Percentiles rank a stretch among this genome's conserved stretches.
Conservation (phyloP, 2,113 vertebrate species). For the Sturnus vulgaris region DNA sequence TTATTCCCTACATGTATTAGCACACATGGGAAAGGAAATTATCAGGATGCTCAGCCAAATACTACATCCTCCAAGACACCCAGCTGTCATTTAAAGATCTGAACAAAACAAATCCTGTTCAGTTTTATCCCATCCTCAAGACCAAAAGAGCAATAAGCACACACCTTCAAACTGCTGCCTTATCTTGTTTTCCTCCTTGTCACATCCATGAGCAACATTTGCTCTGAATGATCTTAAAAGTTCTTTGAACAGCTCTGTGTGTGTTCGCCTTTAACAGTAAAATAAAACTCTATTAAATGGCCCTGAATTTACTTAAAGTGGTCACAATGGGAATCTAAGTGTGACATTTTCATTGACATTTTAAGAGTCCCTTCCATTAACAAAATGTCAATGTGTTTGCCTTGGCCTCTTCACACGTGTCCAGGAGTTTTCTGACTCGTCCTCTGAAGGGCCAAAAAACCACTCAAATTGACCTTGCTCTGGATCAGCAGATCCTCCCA, state of each 20-base stretch:
- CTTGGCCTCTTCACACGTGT: background rate
- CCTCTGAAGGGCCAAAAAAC: background rate
- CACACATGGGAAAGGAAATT: background rate
- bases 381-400: constrained; percentile 11
- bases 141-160: background rate
- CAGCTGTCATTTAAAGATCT: background rate
- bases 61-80: background rate
- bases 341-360: constrained; percentile 36
- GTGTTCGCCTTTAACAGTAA: background rate
- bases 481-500: background rate
- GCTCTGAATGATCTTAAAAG: background rate
- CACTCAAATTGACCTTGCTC: background rate
- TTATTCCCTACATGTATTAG: background rate
- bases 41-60: background rate
- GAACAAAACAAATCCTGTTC: background rate
- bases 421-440: background rate
- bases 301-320: constrained; percentile 25
- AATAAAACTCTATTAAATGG: background rate
- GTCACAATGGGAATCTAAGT: constrained; percentile 7
- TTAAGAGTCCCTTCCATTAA: constrained; percentile 40
- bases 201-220: background rate
- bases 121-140: background rate
- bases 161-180: background rate
- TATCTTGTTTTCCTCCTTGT: background rate
- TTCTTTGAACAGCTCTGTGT: background rate